A percentile compares a stretch with the other conserved stretches of the same genome.
These are phyloP conservation scores for Caenorhabditis inopinata DNA, from an alignment of 1,140 invertebrate genomes.

Conservation along the genomic window DNA sequence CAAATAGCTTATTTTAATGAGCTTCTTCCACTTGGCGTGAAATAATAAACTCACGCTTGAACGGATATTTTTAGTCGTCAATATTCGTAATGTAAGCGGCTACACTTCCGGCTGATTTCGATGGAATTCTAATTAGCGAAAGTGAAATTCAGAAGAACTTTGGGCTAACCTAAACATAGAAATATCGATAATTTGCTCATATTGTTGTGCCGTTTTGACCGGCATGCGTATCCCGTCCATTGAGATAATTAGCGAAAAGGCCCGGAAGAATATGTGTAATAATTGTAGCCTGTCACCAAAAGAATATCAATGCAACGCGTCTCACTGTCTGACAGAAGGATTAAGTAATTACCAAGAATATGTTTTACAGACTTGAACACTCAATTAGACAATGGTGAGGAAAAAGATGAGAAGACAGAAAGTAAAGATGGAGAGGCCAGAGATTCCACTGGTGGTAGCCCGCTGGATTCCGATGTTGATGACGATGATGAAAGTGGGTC, in stretches of 20 bases:
- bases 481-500: constrained; percentile 37
- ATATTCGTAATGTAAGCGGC: constrained; percentile 15
- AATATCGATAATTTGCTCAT: no score
- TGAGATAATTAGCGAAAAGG: not conserved
- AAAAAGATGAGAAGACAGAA: constrained; percentile 5
- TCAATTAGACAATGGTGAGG: constrained; percentile 15
- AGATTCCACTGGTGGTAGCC: constrained; percentile 36
- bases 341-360: constrained; percentile 15
- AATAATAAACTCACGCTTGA: not conserved
- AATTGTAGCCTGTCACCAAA: constrained; percentile 4
- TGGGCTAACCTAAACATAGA: no score
- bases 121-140: not conserved
- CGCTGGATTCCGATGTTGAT: constrained; percentile 41
- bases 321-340: not conserved
- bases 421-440: constrained; percentile 5
- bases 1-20: not conserved
- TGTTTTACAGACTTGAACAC: constrained; percentile 7
- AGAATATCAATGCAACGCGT: constrained; percentile 14
- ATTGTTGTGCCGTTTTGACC: not conserved
- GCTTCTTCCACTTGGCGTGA: not conserved
- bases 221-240: not conserved
- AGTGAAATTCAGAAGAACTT: no score
- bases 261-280: not conserved
- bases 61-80: not conserved
- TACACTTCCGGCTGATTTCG: not conserved